These are phyloP conservation scores for Drosophila oshimai DNA, from an alignment of 1,140 invertebrate genomes.

Conservation along the genomic window DNA sequence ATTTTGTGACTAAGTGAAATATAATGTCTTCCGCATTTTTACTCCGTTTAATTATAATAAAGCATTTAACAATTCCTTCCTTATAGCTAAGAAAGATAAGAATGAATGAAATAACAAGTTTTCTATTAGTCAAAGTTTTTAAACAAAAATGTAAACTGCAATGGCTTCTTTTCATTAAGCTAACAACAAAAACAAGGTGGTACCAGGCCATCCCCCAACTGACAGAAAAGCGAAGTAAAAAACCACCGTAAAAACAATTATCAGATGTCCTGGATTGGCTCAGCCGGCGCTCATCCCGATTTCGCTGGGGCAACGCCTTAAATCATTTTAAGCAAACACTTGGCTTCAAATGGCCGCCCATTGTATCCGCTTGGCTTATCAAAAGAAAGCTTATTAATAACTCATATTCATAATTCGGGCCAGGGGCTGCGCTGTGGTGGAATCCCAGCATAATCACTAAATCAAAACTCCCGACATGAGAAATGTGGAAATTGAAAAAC, in stretches of 20 bases:
- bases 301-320: conserved; percentile 53
- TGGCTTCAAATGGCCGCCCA: conserved; percentile 40
- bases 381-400: conserved; percentile 74
- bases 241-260: conserved; percentile 31
- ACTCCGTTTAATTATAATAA: no score
- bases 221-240: neutral
- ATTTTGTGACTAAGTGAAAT: no score
- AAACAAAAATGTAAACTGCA: no score
- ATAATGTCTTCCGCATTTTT: no score
- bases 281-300: conserved; percentile 20
- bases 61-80: no score
- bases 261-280: conserved; percentile 63
- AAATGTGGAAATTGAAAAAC: conserved; percentile 80
- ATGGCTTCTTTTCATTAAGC: no score
- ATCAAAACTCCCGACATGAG: conserved; percentile 69
- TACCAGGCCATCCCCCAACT: neutral
- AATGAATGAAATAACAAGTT: no score
- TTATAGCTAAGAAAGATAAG: no score
- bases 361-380: conserved; percentile 63
- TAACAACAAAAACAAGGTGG: no score
- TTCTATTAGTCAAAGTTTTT: no score
- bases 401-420: conserved; percentile 47
- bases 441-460: conserved; percentile 59
- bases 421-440: neutral
- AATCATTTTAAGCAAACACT: conserved; percentile 71